A percentile compares a stretch with the other conserved stretches of the same genome.
These are phyloP conservation scores for Liposcelis brunnea DNA, from an alignment of 2,888 invertebrate genomes.

Conservation along the genomic window DNA sequence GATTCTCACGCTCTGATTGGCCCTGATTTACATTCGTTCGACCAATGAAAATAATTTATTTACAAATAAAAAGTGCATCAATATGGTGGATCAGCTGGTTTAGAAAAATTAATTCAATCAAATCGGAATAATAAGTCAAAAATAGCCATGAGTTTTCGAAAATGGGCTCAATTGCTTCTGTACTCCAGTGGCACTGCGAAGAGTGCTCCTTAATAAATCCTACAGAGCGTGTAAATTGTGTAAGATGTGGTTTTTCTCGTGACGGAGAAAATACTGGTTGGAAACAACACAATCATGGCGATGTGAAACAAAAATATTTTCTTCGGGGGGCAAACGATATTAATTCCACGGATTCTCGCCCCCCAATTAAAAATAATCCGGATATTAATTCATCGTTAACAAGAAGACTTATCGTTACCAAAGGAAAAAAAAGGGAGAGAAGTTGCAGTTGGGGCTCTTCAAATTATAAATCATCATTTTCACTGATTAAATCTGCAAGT, in stretches of 20 bases:
- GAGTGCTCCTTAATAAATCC: constrained; percentile 78
- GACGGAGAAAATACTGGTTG: constrained; percentile 27
- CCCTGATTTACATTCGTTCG: not conserved
- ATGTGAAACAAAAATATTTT: not conserved
- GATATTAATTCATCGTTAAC: not conserved
- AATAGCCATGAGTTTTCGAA: constrained; percentile 33
- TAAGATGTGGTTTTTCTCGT: constrained; percentile 49
- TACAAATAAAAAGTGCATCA: constrained; percentile 19
- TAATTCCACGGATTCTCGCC: constrained; percentile 18
- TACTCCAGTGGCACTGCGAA: constrained; percentile 84
- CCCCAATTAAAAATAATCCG: constrained; percentile 8
- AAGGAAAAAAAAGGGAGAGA: constrained; percentile 1
- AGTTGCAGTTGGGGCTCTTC: not conserved
- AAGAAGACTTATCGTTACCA: not conserved
- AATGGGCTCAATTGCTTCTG: constrained; percentile 88
- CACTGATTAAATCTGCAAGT: constrained; percentile 16
- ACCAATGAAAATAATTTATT: constrained; percentile 8
- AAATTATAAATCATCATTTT: not conserved
- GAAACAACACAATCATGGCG: constrained; percentile 26
- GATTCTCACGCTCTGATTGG: not conserved
- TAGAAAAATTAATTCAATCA: constrained; percentile 18
- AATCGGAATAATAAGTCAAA: constrained; percentile 15
- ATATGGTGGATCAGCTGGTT: constrained; percentile 46
- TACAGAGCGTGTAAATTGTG: constrained; percentile 66
- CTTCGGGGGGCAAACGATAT: constrained; percentile 16